Base-by-base conservation (phyloP, 2,113 vertebrate genomes). In the Turnix velox region DNA sequence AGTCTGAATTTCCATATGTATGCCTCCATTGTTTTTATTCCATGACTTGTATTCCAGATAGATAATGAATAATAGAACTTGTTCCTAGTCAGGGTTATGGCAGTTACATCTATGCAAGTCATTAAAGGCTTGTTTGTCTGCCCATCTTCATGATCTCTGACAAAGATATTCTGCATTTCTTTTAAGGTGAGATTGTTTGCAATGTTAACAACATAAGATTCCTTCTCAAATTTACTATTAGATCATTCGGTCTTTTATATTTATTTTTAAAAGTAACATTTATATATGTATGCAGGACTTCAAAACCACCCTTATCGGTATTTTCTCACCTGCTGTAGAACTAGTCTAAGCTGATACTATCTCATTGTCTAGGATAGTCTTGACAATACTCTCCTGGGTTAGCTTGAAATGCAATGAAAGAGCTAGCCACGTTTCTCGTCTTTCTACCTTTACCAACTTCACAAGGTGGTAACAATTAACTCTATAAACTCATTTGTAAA, bases 261-360 rank as follows among this genome's bases (percentile, higher is more conserved):
- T 37, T 68, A 31, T 81, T 87, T 90, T 73, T 30, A 85, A 79
- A 86, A 73, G 43, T 30, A 92, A 68, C 82, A 83, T 88, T 51
- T 87, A 18, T 46, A 12, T 54, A 51, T 48, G 40, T 54, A 82
- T 17, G 30, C 68, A 51, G 1, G 12, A 92, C 71, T 84, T 58
- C 62, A 61, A 87, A 81, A 54, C 11, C 46, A 93, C 52, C 18
- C 30, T 59, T 92, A 94, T 83, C 75, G 65, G 55, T 92, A 85
- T 96, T 96, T 96, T 87, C 30, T 95, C 96, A 96, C 89, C 96
- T 97, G 93, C 83, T 94, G 51, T 54, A 48, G 68, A 43, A 83
- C 59, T 90, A 71, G 57, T 79, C 91, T 82, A 94, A 95, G 94
- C 14, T 12, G 7, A 43, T 43, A 69, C 65, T 62, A 92, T 8